Percentiles rank a stretch among this genome's conserved stretches.
These are phyloP conservation scores for Dermatemys mawii DNA, from an alignment of 2,113 vertebrate genomes.

Conservation along the genomic window DNA sequence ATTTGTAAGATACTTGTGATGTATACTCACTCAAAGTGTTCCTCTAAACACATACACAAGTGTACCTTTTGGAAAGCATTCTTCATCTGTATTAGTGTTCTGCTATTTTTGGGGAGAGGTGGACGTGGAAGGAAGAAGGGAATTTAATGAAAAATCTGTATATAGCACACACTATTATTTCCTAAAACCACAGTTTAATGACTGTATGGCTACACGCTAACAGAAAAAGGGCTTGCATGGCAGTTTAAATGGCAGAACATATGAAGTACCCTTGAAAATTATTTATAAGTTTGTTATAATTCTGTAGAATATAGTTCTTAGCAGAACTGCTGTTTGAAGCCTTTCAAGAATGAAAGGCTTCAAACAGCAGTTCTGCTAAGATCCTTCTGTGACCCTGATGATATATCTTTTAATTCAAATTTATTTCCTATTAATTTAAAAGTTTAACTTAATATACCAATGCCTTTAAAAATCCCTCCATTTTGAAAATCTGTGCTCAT, in stretches of 20 bases:
- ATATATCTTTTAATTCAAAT: slow-evolving; percentile 41
- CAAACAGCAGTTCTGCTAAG: slow-evolving; percentile 53
- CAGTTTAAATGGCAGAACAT: slow-evolving; percentile 67
- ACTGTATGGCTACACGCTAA: slow-evolving; percentile 54
- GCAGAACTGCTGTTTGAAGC: too few species aligned
- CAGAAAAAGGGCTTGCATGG: slow-evolving; percentile 49
- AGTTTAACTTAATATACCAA: slow-evolving; percentile 51
- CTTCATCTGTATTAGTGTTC: neutral
- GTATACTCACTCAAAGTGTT: neutral
- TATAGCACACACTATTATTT: neutral
- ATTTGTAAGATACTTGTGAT: neutral
- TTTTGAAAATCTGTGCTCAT: slow-evolving; percentile 19
- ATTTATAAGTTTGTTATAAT: too few species aligned
- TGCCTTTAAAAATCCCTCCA: slow-evolving; percentile 53
- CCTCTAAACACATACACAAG: neutral
- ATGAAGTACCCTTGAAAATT: slow-evolving; percentile 38
- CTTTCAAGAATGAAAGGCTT: slow-evolving; percentile 70
- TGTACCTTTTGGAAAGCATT: neutral
- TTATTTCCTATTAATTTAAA: slow-evolving; percentile 50
- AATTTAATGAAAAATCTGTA: neutral
- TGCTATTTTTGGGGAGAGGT: neutral
- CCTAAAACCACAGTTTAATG: slow-evolving; percentile 60
- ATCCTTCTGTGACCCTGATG: slow-evolving; percentile 60
- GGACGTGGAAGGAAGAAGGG: neutral
- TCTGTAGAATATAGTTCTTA: too few species aligned